Conservation (phyloP, 2,888 invertebrate genomes). For the Anagyrus pseudococci region DNA sequence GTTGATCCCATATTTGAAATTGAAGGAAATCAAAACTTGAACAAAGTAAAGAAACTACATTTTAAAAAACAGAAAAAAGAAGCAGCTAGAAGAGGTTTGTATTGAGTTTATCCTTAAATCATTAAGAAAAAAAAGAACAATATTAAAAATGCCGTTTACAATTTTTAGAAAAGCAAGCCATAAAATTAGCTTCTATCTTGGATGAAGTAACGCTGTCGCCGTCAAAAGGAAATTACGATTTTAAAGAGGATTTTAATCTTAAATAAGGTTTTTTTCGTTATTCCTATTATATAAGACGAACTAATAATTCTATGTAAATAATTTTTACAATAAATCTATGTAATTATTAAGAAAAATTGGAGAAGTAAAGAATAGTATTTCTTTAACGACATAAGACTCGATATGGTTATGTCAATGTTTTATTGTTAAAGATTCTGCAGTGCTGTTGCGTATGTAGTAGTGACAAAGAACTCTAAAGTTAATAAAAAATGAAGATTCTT, state of each 20-base stretch:
- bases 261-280: constrained; percentile 25
- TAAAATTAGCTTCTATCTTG: constrained; percentile 70
- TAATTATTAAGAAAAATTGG: not conserved
- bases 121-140: constrained; percentile 8
- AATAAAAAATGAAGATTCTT: no score
- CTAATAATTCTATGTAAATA: constrained; percentile 14
- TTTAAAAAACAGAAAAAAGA: constrained; percentile 74
- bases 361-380: not conserved
- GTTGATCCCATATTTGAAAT: constrained; percentile 72
- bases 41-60: constrained; percentile 68
- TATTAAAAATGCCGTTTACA: constrained; percentile 13
- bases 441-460: no score
- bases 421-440: no score
- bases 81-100: constrained; percentile 60
- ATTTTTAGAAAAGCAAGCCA: constrained; percentile 68
- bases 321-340: constrained; percentile 1
- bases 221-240: constrained; percentile 68
- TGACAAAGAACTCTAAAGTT: no score
- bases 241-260: constrained; percentile 66
- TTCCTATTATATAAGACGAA: not conserved
- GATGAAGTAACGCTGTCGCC: constrained; percentile 57
- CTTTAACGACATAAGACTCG: no score
- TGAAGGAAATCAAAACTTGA: constrained; percentile 73
- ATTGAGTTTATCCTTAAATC: not conserved
- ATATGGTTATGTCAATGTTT: no score